Conservation (phyloP, 2,888 invertebrate species). For the Leptura quadrifasciata region DNA sequence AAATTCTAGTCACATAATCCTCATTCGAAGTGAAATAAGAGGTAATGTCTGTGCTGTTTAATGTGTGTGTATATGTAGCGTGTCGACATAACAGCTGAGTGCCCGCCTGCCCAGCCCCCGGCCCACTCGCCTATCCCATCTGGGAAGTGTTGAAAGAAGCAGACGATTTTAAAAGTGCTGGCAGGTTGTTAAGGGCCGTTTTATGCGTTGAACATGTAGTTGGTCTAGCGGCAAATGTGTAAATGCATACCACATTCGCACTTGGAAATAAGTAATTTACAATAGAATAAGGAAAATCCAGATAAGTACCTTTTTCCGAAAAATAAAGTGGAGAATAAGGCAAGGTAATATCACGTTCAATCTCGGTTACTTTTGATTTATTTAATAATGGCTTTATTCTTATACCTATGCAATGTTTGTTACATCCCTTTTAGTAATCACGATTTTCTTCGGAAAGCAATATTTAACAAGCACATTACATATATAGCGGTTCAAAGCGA, state of each 20-base stretch:
- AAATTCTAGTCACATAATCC: slow-evolving; percentile 25
- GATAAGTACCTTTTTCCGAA: too few relatives aligned
- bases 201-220: slow-evolving; percentile 22
- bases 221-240: slow-evolving; percentile 17
- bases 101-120: neutral
- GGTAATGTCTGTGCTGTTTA: slow-evolving; percentile 32
- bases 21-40: slow-evolving; percentile 31
- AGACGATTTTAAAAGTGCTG: slow-evolving; percentile 35
- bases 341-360: too few relatives aligned
- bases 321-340: too few relatives aligned
- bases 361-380: too few relatives aligned
- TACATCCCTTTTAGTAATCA: too few relatives aligned
- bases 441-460: too few relatives aligned
- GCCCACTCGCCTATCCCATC: slow-evolving; percentile 28
- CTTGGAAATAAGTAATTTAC: neutral
- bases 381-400: too few relatives aligned
- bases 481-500: too few relatives aligned
- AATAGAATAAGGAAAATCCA: neutral
- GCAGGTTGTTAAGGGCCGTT: slow-evolving; percentile 38
- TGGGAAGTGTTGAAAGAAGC: slow-evolving; percentile 31
- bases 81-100: slow-evolving; percentile 6
- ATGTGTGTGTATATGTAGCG: slow-evolving; percentile 21
- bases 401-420: too few relatives aligned
- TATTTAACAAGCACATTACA: too few relatives aligned
- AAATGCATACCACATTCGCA: slow-evolving; percentile 15